Evolutionary conservation across 2,797 vertebrate species (phyloP).

Genomic region (Chelidonichthys spinosus): DNA sequence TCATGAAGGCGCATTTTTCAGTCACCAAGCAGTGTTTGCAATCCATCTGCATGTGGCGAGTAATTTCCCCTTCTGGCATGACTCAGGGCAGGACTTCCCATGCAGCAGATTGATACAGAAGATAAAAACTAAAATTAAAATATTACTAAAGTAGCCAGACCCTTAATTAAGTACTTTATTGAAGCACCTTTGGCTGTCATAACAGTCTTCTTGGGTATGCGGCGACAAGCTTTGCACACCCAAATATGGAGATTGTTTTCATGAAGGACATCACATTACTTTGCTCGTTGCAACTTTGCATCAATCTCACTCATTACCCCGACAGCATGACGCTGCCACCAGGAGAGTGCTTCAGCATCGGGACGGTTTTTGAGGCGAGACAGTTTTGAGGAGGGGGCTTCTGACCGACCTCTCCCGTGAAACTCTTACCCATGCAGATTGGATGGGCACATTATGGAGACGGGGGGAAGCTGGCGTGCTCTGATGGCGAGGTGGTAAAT

Average conservation of each 20-base stretch:
- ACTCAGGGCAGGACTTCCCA: not conserved
- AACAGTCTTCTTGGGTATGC: slow-evolving; percentile 9
- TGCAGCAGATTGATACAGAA: not conserved
- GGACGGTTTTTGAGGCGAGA: not conserved
- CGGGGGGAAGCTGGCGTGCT: no score
- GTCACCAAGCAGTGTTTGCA: slow-evolving; percentile 9
- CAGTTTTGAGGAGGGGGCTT: no score
- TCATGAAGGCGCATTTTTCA: slow-evolving; percentile 9
- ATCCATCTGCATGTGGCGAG: slow-evolving; percentile 18
- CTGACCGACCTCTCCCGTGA: no score
- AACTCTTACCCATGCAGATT: no score
- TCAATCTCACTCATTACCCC: not conserved
- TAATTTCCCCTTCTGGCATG: slow-evolving; percentile 6
- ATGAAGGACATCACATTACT: not conserved
- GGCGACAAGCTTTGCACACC: not conserved
- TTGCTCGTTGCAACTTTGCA: not conserved
- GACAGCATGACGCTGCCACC: not conserved
- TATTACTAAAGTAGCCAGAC: not conserved
- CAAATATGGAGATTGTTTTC: not conserved
- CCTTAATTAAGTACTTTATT: not conserved
- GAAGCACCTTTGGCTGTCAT: slow-evolving; percentile 8
- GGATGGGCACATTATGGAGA: no score
- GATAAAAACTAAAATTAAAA: not conserved
- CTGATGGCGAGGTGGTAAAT: no score
- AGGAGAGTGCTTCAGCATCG: not conserved